Evolutionary conservation across 2,113 vertebrate genomes (phyloP).

Genomic region (Centropus bengalensis): DNA sequence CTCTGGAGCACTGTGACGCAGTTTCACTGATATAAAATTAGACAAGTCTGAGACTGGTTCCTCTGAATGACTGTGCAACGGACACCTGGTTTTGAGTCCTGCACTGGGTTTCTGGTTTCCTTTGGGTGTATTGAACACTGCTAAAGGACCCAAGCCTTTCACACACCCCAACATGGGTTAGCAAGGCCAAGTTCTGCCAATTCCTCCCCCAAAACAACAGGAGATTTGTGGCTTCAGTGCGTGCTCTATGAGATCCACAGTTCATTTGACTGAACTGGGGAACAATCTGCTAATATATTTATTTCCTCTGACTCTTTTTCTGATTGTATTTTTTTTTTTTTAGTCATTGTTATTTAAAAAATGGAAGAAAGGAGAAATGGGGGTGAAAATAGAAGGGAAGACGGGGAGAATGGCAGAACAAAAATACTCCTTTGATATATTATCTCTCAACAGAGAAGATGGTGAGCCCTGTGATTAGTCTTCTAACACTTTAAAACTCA

Average conservation of each 20-base stretch:
- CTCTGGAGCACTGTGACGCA: conserved; percentile 20
- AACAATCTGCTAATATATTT: background rate
- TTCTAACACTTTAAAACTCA: background rate
- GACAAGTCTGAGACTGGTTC: background rate
- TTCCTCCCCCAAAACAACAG: background rate
- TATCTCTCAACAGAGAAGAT: background rate
- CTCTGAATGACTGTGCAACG: background rate
- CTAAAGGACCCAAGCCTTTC: background rate
- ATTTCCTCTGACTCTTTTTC: background rate
- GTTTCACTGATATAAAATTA: conserved; percentile 55
- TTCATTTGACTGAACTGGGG: background rate
- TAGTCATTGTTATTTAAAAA: background rate
- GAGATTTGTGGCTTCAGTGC: background rate
- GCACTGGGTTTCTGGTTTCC: background rate
- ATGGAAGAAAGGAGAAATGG: background rate
- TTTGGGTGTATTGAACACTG: background rate
- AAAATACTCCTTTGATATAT: background rate
- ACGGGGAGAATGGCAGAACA: background rate
- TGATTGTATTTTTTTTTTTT: background rate
- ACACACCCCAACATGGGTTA: fast-evolving
- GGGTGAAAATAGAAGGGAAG: background rate
- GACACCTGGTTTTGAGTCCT: background rate
- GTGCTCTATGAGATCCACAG: background rate
- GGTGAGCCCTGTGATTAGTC: background rate
- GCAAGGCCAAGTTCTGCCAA: background rate